A percentile compares a stretch with the other conserved stretches of the same genome.
Evolutionary conservation across 2,113 vertebrate species (phyloP).

Genomic region (Neolamprologus cancellatus): DNA sequence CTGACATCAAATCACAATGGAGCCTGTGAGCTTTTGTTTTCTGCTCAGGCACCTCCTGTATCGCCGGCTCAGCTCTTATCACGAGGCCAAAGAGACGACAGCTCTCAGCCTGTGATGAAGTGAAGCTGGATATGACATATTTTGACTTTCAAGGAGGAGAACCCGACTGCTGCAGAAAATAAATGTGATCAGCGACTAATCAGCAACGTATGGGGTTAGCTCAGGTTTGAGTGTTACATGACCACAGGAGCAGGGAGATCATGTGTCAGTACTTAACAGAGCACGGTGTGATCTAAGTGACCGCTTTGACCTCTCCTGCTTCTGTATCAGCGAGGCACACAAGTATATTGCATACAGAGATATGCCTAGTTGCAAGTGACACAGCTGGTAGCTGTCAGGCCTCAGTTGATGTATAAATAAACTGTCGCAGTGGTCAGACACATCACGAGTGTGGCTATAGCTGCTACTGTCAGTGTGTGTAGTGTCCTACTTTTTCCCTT

Average conservation of each 20-base stretch:
- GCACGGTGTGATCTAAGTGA: not conserved
- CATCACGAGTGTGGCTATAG: not conserved
- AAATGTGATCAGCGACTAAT: not conserved
- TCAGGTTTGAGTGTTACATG: not conserved
- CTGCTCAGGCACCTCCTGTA: not conserved
- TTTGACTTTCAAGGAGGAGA: not conserved
- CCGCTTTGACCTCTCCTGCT: not conserved
- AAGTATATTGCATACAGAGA: not conserved
- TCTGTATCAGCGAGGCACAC: not conserved
- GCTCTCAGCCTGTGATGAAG: not conserved
- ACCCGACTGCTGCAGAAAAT: not conserved
- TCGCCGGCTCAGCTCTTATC: not conserved
- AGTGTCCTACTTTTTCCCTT: conserved; percentile 15
- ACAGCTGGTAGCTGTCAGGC: conserved; percentile 17
- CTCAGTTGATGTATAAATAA: conserved; percentile 50
- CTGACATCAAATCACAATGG: not conserved
- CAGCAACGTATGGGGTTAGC: not conserved
- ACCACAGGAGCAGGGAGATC: not conserved
- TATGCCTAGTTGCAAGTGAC: not conserved
- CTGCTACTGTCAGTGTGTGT: not conserved
- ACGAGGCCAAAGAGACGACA: not conserved
- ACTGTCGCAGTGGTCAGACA: not conserved
- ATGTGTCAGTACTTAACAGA: not conserved
- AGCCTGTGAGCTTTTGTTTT: not conserved
- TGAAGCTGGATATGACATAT: not conserved